Conservation (phyloP, 2,797 vertebrate species). For the Typhlichthys eigenmanni region DNA sequence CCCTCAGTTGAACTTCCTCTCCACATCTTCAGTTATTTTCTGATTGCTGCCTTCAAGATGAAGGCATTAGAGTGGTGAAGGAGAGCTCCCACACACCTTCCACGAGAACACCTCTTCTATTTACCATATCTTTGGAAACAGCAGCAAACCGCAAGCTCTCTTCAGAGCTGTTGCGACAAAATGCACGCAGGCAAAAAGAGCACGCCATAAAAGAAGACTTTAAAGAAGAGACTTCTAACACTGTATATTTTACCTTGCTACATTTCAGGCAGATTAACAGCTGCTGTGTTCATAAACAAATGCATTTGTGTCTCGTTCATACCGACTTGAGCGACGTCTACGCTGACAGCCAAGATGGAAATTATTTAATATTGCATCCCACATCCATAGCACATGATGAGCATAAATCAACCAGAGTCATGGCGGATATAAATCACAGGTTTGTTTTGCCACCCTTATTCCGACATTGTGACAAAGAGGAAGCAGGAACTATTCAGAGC, state of each 20-base stretch:
- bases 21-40: conserved; percentile 48
- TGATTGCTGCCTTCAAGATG: conserved; percentile 67
- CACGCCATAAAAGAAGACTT: conserved; percentile 47
- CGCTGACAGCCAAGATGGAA: conserved; percentile 34
- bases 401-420: conserved; percentile 57
- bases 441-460: conserved; percentile 48
- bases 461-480: conserved; percentile 16
- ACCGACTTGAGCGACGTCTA: conserved; percentile 18
- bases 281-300: conserved; percentile 53
- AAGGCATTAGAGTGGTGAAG: conserved; percentile 39
- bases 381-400: conserved; percentile 46
- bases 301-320: conserved; percentile 46
- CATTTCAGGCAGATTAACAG: conserved; percentile 51
- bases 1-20: conserved; percentile 34
- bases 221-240: conserved; percentile 44
- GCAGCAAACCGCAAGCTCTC: conserved; percentile 48
- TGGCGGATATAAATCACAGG: conserved; percentile 60
- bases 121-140: conserved; percentile 35
- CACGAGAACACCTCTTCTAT: conserved; percentile 17
- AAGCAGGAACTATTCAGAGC: conserved; percentile 13
- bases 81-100: conserved; percentile 51
- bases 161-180: conserved; percentile 37
- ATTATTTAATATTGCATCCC: conserved; percentile 55
- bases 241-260: conserved; percentile 12
- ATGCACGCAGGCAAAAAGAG: conserved; percentile 48